A percentile compares a stretch with the other conserved stretches of the same genome.
These are phyloP conservation scores for Gymnodraco acuticeps DNA, from an alignment of 2,797 vertebrate species.

Conservation along the genomic window DNA sequence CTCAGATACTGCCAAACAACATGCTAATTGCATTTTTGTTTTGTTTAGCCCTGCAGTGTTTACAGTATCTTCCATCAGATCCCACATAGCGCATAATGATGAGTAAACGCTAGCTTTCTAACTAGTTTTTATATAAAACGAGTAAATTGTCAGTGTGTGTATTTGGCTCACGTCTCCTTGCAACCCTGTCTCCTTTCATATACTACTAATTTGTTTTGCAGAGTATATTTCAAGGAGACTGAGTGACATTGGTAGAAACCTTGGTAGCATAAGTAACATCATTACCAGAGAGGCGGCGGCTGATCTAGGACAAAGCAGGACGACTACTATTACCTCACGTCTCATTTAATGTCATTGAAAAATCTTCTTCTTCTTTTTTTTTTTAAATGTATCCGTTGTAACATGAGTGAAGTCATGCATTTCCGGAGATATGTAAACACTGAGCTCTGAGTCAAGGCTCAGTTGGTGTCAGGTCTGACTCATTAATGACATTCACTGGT, in stretches of 20 bases:
- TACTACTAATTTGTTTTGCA: slow-evolving; percentile 11
- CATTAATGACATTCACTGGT: slow-evolving; percentile 18
- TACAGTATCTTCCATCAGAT: not conserved
- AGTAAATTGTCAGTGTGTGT: slow-evolving; percentile 8
- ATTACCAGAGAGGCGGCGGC: not conserved
- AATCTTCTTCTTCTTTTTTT: not conserved
- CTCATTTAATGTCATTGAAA: not conserved
- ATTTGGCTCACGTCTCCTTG: slow-evolving; percentile 13
- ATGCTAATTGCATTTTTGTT: not conserved
- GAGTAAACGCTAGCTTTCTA: not conserved
- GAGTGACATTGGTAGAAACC: not conserved
- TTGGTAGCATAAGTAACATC: not conserved
- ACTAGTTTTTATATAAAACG: not conserved
- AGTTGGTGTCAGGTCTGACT: slow-evolving; percentile 11
- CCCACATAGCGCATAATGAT: slow-evolving; percentile 10
- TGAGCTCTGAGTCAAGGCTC: slow-evolving; percentile 14
- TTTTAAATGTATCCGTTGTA: not conserved
- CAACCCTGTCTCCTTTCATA: not conserved
- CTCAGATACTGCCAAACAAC: slow-evolving; percentile 1
- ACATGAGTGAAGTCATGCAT: not conserved
- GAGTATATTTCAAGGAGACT: not conserved
- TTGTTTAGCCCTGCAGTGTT: slow-evolving; percentile 1
- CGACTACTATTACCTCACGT: not conserved
- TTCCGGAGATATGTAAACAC: slow-evolving; percentile 1
- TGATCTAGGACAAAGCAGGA: not conserved